phyloP scores from a whole-genome alignment of 2,888 invertebrate genomes.

The Cistogaster globosa region DNA sequence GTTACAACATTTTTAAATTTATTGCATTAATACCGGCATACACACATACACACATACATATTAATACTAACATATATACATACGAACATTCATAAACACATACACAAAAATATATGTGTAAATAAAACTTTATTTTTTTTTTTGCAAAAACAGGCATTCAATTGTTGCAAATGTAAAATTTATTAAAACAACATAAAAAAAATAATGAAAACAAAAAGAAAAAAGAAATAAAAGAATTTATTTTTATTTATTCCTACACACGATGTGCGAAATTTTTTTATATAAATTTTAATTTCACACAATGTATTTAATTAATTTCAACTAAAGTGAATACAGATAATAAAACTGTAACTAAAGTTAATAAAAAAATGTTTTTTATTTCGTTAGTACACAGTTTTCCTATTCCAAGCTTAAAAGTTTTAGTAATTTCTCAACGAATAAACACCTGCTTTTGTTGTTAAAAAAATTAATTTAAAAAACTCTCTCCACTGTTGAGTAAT shows the following conservation, averaged over 20 bases:
- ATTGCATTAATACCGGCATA: constrained; percentile 2
- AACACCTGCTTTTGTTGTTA: background rate
- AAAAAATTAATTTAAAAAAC: too few species aligned
- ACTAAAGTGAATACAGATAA: constrained; percentile 2
- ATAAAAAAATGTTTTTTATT: background rate
- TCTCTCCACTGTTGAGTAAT: too few species aligned
- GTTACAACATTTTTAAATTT: constrained; percentile 42
- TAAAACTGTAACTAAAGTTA: background rate
- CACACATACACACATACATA: background rate
- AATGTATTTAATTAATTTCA: background rate
- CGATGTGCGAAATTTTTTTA: background rate
- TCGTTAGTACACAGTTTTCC: background rate
- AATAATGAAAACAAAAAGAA: background rate
- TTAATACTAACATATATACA: background rate
- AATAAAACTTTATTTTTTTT: too few species aligned
- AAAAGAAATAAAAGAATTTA: constrained; percentile 17
- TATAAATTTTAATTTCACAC: constrained; percentile 1
- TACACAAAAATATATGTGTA: background rate
- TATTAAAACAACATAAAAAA: constrained; percentile 11
- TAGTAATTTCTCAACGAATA: constrained; percentile 3
- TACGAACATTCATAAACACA: background rate
- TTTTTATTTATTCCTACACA: background rate
- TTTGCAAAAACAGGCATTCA: constrained; percentile 44
- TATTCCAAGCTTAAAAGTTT: background rate
- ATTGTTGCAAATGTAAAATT: constrained; percentile 37